Percentiles rank a stretch among this genome's conserved stretches.
Conservation (phyloP, 2,888 invertebrate species). For the Ophion ellenae region DNA sequence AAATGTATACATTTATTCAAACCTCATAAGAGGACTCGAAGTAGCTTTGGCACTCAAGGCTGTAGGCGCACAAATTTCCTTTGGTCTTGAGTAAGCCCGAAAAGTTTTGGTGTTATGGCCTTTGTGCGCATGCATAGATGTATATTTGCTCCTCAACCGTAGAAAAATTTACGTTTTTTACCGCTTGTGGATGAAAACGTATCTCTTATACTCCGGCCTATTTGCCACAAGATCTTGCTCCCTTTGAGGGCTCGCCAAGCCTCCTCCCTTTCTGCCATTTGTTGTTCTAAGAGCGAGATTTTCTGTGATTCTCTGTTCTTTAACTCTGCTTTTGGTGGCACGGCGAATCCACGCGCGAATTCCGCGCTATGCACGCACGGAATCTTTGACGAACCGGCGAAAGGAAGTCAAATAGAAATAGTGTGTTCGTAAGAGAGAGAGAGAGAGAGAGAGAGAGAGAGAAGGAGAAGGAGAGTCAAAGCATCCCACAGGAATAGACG, state of each 20-base stretch:
- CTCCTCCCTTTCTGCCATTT: not conserved
- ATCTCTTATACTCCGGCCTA: constrained; percentile 29
- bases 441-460: constrained; percentile 8
- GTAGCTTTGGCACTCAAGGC: constrained; percentile 17
- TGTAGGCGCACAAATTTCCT: constrained; percentile 26
- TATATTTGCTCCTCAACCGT: constrained; percentile 6
- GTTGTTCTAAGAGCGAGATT: constrained; percentile 6
- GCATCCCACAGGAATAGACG: constrained; percentile 24
- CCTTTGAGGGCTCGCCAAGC: constrained; percentile 7
- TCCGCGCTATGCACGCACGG: not conserved
- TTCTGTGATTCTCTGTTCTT: constrained; percentile 18
- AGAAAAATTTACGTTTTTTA: constrained; percentile 11
- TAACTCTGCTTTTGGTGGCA: not conserved
- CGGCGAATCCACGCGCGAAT: constrained; percentile 7
- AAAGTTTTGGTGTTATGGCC: constrained; percentile 23
- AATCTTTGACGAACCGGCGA: not conserved
- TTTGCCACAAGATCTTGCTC: constrained; percentile 30
- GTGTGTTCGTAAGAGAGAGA: not conserved
- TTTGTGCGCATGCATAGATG: constrained; percentile 14
- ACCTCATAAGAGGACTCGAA: constrained; percentile 15
- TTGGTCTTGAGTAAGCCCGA: constrained; percentile 14
- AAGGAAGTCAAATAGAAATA: not conserved
- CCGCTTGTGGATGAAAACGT: constrained; percentile 22
- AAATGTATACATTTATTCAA: not conserved
- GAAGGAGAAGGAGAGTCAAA: constrained; percentile 21